phyloP scores from a whole-genome alignment of 2,113 vertebrate species.

The Ciconia maguari region DNA sequence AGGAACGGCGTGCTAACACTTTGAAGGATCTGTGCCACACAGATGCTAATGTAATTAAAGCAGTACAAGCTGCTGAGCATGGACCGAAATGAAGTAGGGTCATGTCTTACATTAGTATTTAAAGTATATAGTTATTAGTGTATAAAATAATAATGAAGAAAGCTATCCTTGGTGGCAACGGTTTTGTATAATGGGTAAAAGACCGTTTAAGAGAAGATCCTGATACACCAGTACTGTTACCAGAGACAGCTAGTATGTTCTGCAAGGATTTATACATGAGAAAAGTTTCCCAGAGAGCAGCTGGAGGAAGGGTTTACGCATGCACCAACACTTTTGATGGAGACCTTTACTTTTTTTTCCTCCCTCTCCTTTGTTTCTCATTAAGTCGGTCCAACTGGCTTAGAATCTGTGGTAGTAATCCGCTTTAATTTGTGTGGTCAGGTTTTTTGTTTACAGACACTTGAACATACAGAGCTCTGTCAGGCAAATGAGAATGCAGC shows the following conservation, averaged over 20 bases:
- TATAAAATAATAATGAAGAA: not conserved
- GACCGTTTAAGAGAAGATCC: not conserved
- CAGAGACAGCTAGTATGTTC: not conserved
- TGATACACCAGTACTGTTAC: not conserved
- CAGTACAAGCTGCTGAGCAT: not conserved
- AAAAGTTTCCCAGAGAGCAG: not conserved
- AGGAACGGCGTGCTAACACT: accelerated
- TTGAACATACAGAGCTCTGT: not conserved
- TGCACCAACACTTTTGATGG: not conserved
- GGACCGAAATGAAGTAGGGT: not conserved
- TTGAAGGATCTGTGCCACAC: not conserved
- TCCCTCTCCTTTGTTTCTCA: not conserved
- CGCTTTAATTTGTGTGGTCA: not conserved
- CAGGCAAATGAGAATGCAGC: not conserved
- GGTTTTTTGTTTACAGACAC: not conserved
- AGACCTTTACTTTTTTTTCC: not conserved
- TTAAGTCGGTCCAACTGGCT: accelerated
- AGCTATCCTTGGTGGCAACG: not conserved
- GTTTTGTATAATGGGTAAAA: not conserved
- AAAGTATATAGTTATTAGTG: not conserved
- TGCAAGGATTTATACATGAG: not conserved
- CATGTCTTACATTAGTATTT: not conserved
- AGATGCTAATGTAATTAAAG: not conserved
- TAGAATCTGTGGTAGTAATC: not conserved
- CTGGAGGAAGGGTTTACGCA: not conserved